These are phyloP conservation scores for Xerus rutilus DNA, from an alignment of 2,797 vertebrate species.

Conservation along the genomic window DNA sequence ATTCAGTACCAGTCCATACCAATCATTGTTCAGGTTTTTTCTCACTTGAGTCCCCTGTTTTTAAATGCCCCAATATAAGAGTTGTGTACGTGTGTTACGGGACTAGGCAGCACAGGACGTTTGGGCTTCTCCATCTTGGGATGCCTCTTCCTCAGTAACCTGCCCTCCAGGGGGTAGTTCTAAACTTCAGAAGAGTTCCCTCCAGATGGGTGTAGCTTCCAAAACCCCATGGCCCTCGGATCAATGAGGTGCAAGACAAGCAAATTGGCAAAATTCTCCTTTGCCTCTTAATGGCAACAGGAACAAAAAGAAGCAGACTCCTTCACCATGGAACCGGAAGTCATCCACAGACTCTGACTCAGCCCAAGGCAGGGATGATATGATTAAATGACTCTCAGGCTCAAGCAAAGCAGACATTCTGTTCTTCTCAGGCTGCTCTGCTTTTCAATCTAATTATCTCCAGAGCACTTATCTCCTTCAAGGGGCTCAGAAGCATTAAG, in stretches of 20 bases:
- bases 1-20: not conserved
- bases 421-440: slow-evolving; percentile 30
- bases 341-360: slow-evolving; percentile 3
- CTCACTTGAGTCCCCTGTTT: not conserved
- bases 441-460: slow-evolving; percentile 56
- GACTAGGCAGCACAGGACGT: not conserved
- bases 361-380: not conserved
- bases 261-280: slow-evolving; percentile 20
- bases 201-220: not conserved
- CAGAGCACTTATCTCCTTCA: slow-evolving; percentile 53
- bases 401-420: slow-evolving; percentile 37
- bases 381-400: slow-evolving; percentile 49
- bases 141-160: not conserved
- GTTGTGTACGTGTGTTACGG: not conserved
- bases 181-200: not conserved
- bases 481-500: slow-evolving; percentile 7
- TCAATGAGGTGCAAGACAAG: not conserved
- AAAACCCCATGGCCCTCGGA: not conserved
- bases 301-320: slow-evolving; percentile 16
- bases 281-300: slow-evolving; percentile 18
- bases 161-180: not conserved
- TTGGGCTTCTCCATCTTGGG: not conserved
- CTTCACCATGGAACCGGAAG: slow-evolving; percentile 26
- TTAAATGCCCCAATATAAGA: not conserved
- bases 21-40: not conserved